Percentiles rank a stretch among this genome's conserved stretches.
Conservation (phyloP, 2,113 vertebrate genomes). For the Cheirogaleus medius region DNA sequence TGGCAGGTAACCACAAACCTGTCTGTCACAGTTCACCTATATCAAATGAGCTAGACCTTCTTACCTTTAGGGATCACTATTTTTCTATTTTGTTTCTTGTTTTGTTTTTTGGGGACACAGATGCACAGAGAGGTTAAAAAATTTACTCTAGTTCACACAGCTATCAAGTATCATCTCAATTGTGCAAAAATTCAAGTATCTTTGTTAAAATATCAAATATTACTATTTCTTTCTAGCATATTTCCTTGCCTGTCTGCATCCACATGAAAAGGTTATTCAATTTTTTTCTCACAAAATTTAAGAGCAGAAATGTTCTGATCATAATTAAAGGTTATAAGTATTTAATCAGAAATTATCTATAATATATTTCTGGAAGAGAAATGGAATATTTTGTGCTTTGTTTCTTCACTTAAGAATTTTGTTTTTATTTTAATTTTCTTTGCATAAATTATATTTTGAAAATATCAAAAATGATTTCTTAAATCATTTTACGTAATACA, state of each 20-base stretch:
- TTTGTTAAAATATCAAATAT: not conserved
- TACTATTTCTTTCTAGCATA: not conserved
- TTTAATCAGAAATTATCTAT: not conserved
- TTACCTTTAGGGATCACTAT: not conserved
- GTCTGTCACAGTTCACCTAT: not conserved
- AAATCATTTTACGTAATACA: not conserved
- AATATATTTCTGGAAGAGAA: not conserved
- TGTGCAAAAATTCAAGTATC: too few species aligned
- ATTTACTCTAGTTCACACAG: not conserved
- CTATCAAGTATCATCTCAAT: not conserved
- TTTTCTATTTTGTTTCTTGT: not conserved
- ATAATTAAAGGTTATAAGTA: not conserved
- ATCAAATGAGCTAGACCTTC: not conserved
- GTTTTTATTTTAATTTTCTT: not conserved
- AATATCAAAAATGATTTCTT: not conserved
- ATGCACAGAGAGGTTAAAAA: not conserved
- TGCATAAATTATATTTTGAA: conserved; percentile 7
- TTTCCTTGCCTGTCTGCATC: not conserved
- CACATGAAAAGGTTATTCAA: not conserved
- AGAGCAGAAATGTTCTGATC: not conserved
- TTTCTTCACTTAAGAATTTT: not conserved
- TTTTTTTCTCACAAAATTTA: not conserved
- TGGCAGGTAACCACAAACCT: not conserved
- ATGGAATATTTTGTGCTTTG: not conserved
- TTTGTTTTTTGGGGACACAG: not conserved